These are phyloP conservation scores for Channallabes apus DNA, from an alignment of 2,797 vertebrate species.

Conservation along the genomic window DNA sequence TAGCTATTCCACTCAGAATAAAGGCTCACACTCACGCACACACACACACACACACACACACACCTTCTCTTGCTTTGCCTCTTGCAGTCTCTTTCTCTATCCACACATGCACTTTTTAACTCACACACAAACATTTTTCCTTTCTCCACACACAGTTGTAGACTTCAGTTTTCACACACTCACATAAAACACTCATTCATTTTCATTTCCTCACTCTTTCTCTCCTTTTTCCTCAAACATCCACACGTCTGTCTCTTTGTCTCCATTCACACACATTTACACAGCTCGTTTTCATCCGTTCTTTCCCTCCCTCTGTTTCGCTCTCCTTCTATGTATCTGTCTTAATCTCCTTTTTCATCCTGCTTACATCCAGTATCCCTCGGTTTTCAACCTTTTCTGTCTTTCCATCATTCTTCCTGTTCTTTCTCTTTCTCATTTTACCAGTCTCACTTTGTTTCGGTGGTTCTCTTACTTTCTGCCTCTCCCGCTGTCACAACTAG, in stretches of 20 bases:
- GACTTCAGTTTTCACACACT: slow-evolving; percentile 8
- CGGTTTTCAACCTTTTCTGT: not conserved
- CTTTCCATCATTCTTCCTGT: not conserved
- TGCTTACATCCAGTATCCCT: not conserved
- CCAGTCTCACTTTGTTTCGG: not conserved
- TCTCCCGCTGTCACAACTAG: not conserved
- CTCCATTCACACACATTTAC: not conserved
- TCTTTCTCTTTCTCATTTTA: not conserved
- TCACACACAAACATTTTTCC: slow-evolving; percentile 14
- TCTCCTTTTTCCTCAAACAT: not conserved
- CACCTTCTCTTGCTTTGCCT: slow-evolving; percentile 23
- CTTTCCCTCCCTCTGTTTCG: not conserved
- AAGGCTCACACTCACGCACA: slow-evolving; percentile 57
- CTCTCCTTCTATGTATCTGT: slow-evolving; percentile 10
- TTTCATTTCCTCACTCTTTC: not conserved
- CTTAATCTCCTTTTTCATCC: not conserved
- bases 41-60: slow-evolving; percentile 20
- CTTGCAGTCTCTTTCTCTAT: not conserved
- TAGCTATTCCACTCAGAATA: slow-evolving; percentile 65
- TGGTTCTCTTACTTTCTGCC: not conserved
- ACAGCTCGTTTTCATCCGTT: not conserved
- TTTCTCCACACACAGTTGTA: slow-evolving; percentile 20
- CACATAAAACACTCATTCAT: slow-evolving; percentile 21
- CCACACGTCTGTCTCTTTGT: not conserved
- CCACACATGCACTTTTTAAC: slow-evolving; percentile 21